Conservation (phyloP, 2,888 invertebrate genomes). For the Cephonodes hylas region DNA sequence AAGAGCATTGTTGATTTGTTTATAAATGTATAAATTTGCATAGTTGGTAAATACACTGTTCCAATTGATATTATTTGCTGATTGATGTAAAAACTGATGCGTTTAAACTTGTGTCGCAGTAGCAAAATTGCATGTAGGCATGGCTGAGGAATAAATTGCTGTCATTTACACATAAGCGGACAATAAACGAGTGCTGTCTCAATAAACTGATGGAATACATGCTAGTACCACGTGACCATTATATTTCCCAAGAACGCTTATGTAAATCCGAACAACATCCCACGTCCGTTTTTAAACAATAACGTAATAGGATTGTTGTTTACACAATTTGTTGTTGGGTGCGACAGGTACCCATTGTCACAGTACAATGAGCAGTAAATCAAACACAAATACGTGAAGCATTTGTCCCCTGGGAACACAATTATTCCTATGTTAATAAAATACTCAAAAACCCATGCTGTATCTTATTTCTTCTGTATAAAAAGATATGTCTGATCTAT, state of each 20-base stretch:
- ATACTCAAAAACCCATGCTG: too few species aligned
- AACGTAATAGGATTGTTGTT: neutral
- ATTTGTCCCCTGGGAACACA: neutral
- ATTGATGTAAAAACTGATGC: neutral
- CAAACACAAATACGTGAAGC: neutral
- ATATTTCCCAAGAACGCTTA: neutral
- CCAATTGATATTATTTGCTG: neutral
- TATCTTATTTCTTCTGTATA: too few species aligned
- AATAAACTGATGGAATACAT: conserved; percentile 34
- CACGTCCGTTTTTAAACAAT: neutral
- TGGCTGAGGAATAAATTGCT: conserved; percentile 58
- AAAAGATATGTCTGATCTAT: too few species aligned
- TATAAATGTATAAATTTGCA: neutral
- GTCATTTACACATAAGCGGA: conserved; percentile 48
- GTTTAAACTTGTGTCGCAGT: conserved; percentile 29
- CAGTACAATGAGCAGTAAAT: neutral
- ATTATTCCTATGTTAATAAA: too few species aligned
- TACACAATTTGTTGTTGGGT: neutral
- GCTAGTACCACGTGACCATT: conserved; percentile 23
- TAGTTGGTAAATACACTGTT: neutral
- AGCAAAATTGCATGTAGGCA: conserved; percentile 40
- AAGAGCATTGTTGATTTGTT: neutral
- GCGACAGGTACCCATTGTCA: neutral
- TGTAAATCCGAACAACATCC: neutral
- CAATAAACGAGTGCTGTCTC: conserved; percentile 24